phyloP scores from a whole-genome alignment of 2,113 vertebrate species.

The Coptodon bakossiorum region DNA sequence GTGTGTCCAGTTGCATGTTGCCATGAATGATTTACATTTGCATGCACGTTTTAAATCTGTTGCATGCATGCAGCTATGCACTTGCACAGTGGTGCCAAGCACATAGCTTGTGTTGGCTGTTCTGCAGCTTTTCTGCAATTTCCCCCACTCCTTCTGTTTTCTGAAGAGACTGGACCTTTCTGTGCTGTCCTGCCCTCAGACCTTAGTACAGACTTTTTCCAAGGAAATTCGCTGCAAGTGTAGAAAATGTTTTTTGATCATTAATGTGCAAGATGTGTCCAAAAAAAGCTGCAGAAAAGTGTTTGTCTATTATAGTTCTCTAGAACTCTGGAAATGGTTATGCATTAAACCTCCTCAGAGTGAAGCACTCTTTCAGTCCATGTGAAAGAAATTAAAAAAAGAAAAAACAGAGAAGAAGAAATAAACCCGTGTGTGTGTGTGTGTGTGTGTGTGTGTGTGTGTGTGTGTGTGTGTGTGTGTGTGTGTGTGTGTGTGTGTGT shows the following conservation, averaged over 20 bases:
- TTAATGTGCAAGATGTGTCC: not conserved
- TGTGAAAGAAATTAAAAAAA: slow-evolving; percentile 26
- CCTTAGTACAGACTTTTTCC: not conserved
- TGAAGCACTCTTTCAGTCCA: slow-evolving; percentile 24
- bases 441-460: not conserved
- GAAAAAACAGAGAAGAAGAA: not conserved
- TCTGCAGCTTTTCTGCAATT: slow-evolving; percentile 16
- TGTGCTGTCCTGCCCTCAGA: not conserved
- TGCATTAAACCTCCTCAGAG: slow-evolving; percentile 20
- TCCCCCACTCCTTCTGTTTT: slow-evolving; percentile 10
- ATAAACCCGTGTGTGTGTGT: not conserved
- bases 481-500: not conserved
- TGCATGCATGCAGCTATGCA: not conserved
- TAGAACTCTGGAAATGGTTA: slow-evolving; percentile 40
- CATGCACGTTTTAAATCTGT: not conserved
- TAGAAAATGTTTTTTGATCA: not conserved
- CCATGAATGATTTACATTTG: not conserved
- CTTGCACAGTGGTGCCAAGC: not conserved
- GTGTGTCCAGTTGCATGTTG: not conserved
- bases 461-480: not conserved
- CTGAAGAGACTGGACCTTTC: not conserved
- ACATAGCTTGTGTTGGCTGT: slow-evolving; percentile 34
- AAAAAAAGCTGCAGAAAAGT: not conserved
- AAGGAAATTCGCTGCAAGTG: not conserved
- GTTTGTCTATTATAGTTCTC: not conserved